Evolutionary conservation across 2,113 vertebrate genomes (phyloP).

Genomic region (Tachysurus fulvidraco): DNA sequence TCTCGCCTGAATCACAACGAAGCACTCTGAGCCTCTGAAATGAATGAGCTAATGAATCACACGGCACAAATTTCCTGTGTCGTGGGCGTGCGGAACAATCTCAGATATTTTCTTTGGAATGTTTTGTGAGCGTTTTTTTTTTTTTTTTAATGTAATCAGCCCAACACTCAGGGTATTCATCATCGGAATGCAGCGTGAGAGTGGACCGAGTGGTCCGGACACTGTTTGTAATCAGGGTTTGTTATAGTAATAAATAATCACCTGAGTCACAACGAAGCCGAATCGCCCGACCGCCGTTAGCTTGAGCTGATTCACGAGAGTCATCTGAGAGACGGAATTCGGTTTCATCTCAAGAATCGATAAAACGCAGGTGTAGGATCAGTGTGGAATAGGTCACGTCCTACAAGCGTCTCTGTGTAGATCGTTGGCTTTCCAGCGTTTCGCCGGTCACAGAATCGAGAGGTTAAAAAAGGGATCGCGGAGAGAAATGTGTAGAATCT

Average conservation of each 20-base stretch:
- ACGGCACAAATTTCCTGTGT: conserved; percentile 8
- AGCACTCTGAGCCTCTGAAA: neutral
- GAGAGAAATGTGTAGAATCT: neutral
- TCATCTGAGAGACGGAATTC: neutral
- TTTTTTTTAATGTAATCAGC: neutral
- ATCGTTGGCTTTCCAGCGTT: neutral
- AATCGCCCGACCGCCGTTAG: neutral
- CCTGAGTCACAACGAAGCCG: neutral
- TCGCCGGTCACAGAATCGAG: neutral
- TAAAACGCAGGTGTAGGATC: neutral
- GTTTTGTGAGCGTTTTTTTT: neutral
- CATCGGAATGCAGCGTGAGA: neutral
- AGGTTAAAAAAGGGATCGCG: neutral
- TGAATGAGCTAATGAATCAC: conserved; percentile 27
- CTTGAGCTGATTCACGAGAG: neutral
- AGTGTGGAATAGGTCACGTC: neutral
- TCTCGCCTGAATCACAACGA: neutral
- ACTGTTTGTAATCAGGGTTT: neutral
- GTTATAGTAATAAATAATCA: neutral
- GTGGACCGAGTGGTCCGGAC: neutral
- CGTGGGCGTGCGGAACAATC: conserved; percentile 3
- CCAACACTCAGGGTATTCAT: neutral
- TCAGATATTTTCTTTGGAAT: conserved; percentile 30
- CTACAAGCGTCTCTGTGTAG: neutral
- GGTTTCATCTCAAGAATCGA: neutral